These are phyloP conservation scores for Holcopasites calliopsidis DNA, from an alignment of 1,140 invertebrate species.

Conservation along the genomic window DNA sequence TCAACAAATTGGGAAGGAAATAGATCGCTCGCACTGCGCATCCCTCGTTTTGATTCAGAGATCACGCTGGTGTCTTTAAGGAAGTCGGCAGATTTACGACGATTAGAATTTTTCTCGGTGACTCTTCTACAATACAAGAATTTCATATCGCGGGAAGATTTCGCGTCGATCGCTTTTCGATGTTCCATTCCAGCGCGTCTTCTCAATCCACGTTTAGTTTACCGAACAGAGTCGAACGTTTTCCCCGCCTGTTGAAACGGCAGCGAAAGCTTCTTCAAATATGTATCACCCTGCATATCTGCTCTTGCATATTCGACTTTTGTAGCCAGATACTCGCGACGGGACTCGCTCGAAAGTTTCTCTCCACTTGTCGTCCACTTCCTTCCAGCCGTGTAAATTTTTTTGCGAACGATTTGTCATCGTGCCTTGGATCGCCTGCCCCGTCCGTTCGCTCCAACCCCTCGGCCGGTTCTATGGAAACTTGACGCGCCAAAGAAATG, in stretches of 20 bases:
- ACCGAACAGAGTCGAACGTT: neutral
- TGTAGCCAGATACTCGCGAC: neutral
- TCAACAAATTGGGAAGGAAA: slow-evolving; percentile 4
- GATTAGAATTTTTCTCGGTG: neutral
- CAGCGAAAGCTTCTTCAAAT: neutral
- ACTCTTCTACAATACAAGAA: no score
- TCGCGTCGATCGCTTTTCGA: neutral
- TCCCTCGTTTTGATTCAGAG: slow-evolving; percentile 5
- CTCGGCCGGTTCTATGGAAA: slow-evolving; percentile 3
- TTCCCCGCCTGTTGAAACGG: neutral
- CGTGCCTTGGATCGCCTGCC: slow-evolving; percentile 11
- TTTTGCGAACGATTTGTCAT: slow-evolving; percentile 52
- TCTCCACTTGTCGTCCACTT: slow-evolving; percentile 7
- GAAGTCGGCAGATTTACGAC: neutral
- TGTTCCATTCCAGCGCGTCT: neutral
- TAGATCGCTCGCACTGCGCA: neutral
- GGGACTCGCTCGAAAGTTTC: neutral
- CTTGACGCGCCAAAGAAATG: slow-evolving; percentile 26
- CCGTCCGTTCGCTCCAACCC: neutral
- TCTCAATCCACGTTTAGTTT: neutral
- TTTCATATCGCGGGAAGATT: no score
- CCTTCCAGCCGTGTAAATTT: slow-evolving; percentile 19
- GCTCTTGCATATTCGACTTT: neutral
- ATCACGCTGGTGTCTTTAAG: neutral
- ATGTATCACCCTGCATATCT: neutral